A percentile compares a stretch with the other conserved stretches of the same genome.
phyloP scores from a whole-genome alignment of 2,113 vertebrate species.

The Ammodytes dubius region DNA sequence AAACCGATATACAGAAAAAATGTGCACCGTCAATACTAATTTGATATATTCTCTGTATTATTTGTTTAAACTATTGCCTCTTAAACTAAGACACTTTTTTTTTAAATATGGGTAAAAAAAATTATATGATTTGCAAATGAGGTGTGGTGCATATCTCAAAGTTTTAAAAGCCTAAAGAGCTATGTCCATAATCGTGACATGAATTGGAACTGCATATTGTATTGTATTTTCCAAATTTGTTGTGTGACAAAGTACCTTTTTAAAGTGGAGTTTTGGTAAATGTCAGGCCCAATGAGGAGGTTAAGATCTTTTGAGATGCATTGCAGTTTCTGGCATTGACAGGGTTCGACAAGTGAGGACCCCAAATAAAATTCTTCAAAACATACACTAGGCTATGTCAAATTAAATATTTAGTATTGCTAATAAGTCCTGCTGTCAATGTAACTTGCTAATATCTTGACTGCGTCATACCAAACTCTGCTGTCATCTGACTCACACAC shows the following conservation, averaged over 20 bases:
- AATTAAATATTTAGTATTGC: neutral
- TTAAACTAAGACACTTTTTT: neutral
- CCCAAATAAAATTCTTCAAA: neutral
- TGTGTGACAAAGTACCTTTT: neutral
- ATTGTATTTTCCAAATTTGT: neutral
- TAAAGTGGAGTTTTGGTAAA: neutral
- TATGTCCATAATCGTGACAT: neutral
- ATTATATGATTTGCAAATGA: neutral
- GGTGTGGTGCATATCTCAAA: neutral
- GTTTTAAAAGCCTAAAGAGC: neutral
- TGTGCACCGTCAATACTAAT: neutral
- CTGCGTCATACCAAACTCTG: neutral
- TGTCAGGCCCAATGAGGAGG: neutral
- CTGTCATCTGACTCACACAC: neutral
- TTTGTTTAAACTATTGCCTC: too few relatives aligned
- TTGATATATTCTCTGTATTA: neutral
- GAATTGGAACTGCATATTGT: neutral
- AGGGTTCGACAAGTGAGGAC: neutral
- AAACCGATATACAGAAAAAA: neutral
- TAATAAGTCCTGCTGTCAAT: neutral
- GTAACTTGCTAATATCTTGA: neutral
- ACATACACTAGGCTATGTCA: rapidly evolving
- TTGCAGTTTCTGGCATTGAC: neutral
- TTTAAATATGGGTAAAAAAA: neutral
- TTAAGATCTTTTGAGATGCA: neutral